phyloP scores from a whole-genome alignment of 2,797 vertebrate genomes.

The Aulostomus chinensis region DNA sequence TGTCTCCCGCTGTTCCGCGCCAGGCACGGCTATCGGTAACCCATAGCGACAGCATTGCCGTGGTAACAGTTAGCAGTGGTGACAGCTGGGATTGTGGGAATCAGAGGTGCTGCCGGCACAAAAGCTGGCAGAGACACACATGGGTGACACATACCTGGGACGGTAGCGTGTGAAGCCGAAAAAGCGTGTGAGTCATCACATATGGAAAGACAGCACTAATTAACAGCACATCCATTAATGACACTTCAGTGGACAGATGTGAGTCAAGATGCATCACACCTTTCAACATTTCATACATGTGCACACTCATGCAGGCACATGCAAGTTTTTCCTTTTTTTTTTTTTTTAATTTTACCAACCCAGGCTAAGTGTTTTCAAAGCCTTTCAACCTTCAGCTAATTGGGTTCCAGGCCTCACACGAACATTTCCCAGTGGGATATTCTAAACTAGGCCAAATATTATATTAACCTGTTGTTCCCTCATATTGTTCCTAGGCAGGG shows the following conservation, averaged over 20 bases:
- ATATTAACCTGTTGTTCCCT: conserved; percentile 42
- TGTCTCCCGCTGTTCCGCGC: conserved; percentile 57
- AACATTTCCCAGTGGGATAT: conserved; percentile 38
- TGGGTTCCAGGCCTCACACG: conserved; percentile 57
- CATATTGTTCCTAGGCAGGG: conserved; percentile 27
- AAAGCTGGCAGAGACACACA: conserved; percentile 29
- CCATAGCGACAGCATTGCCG: conserved; percentile 68
- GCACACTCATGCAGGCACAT: conserved; percentile 2
- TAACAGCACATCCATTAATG: conserved; percentile 9
- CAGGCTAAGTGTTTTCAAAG: conserved; percentile 39
- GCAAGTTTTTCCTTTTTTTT: not conserved
- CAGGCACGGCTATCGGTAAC: conserved; percentile 63
- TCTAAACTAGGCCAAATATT: conserved; percentile 49
- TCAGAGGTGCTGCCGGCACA: conserved; percentile 43
- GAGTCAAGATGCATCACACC: conserved; percentile 8
- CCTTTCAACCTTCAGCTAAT: conserved; percentile 53
- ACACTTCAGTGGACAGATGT: not conserved
- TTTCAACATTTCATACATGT: conserved; percentile 14
- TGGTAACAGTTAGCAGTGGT: conserved; percentile 67
- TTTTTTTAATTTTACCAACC: conserved; percentile 22
- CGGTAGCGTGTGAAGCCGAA: conserved; percentile 27
- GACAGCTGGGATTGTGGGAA: conserved; percentile 65
- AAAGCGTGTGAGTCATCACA: conserved; percentile 30
- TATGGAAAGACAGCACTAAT: conserved; percentile 38
- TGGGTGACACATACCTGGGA: conserved; percentile 46